These are phyloP conservation scores for Drosophila eugracilis DNA, from an alignment of 1,140 invertebrate species.

Conservation along the genomic window DNA sequence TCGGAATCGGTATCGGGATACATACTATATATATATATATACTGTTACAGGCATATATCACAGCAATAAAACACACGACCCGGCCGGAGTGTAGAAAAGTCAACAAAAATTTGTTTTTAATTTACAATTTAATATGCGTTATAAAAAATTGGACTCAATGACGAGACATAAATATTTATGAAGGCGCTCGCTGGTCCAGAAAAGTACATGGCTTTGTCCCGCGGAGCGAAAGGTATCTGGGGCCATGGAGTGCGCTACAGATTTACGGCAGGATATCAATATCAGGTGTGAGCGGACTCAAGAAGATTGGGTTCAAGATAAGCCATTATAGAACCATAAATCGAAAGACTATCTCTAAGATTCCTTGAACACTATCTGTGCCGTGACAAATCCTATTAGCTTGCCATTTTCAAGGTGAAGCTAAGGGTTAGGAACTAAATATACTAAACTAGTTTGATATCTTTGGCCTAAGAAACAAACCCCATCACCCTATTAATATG, in stretches of 20 bases:
- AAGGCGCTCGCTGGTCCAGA: constrained; percentile 59
- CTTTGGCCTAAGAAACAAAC: background rate
- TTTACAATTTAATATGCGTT: constrained; percentile 83
- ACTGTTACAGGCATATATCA: no score
- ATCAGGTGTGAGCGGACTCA: constrained; percentile 12
- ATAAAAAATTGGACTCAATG: constrained; percentile 82
- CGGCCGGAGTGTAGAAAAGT: constrained; percentile 73
- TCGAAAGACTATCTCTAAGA: background rate
- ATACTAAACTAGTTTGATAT: no score
- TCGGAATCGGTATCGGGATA: constrained; percentile 5
- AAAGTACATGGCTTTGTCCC: constrained; percentile 17
- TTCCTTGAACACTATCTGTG: background rate
- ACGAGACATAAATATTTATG: constrained; percentile 80
- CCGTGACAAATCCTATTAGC: constrained; percentile 8
- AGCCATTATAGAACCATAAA: constrained; percentile 27
- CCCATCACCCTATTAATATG: constrained; percentile 24
- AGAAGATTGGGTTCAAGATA: constrained; percentile 8
- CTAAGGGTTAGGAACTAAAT: no score
- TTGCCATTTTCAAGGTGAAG: background rate
- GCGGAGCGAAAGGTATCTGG: background rate
- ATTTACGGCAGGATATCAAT: constrained; percentile 15
- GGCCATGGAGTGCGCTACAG: constrained; percentile 52
- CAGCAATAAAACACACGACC: constrained; percentile 64
- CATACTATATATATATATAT: constrained; percentile 39
- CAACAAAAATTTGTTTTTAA: constrained; percentile 83